These are phyloP conservation scores for Thera obeliscata DNA, from an alignment of 2,888 invertebrate species.

Conservation along the genomic window DNA sequence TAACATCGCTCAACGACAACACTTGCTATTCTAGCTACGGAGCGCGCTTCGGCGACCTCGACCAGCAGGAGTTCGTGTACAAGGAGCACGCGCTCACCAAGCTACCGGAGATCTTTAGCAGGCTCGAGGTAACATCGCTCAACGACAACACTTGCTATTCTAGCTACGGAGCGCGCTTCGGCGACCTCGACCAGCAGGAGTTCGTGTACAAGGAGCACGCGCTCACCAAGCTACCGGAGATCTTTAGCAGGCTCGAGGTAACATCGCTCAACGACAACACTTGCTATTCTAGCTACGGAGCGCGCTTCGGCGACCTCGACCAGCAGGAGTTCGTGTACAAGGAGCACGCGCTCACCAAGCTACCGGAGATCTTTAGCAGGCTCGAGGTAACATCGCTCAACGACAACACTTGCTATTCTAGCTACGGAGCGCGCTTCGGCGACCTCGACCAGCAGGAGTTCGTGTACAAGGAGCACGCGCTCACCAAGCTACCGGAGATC, in stretches of 20 bases:
- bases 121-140: conserved; percentile 89
- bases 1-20: conserved; percentile 49
- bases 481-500: conserved; percentile 98
- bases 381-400: conserved; percentile 87
- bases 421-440: conserved; percentile 96
- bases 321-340: conserved; percentile 98
- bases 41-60: conserved; percentile 95
- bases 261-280: too few species aligned
- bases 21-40: conserved; percentile 86
- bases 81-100: conserved; percentile 99
- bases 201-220: conserved; percentile 99
- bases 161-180: conserved; percentile 82
- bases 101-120: conserved; percentile 97
- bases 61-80: conserved; percentile 97
- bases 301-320: conserved; percentile 96
- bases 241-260: conserved; percentile 96
- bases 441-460: conserved; percentile 97
- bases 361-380: conserved; percentile 97
- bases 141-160: neutral
- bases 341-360: conserved; percentile 97
- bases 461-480: conserved; percentile 97
- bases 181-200: conserved; percentile 96
- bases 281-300: conserved; percentile 86
- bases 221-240: conserved; percentile 98
- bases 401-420: too few species aligned